Evolutionary conservation across 2,113 vertebrate genomes (phyloP).

Genomic region (Platichthys stellatus): DNA sequence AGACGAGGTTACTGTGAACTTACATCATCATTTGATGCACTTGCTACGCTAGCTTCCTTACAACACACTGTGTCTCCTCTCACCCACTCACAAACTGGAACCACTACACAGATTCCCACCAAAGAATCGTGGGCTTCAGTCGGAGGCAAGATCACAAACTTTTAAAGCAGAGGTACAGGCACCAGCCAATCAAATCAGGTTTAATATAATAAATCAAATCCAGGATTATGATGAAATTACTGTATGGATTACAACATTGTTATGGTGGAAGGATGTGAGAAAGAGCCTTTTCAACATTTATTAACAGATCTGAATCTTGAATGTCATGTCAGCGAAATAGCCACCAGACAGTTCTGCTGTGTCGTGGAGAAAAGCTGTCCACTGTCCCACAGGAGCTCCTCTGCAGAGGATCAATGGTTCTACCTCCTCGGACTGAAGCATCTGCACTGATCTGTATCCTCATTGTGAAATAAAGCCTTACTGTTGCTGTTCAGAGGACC

Average conservation of each 20-base stretch:
- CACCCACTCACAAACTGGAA: slow-evolving; percentile 7
- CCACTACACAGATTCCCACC: background rate
- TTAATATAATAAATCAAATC: too few species aligned
- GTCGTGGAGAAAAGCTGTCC: background rate
- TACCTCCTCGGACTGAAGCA: background rate
- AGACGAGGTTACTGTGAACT: background rate
- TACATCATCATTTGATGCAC: slow-evolving; percentile 26
- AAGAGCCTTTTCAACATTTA: too few species aligned
- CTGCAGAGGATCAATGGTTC: background rate
- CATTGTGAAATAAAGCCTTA: background rate
- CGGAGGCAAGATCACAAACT: background rate
- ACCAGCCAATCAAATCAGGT: too few species aligned
- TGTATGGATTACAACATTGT: too few species aligned
- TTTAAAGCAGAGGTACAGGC: too few species aligned
- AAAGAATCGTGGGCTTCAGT: background rate
- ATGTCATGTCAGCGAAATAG: background rate
- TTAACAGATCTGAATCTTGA: background rate
- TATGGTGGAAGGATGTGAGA: too few species aligned
- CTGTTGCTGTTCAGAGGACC: slow-evolving; percentile 20
- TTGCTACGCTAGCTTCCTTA: background rate
- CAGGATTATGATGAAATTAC: too few species aligned
- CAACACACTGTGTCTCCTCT: background rate
- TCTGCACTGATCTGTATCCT: background rate
- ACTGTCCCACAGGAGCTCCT: background rate
- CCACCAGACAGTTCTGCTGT: too few species aligned